Conservation (phyloP, 64 coral and sea anemone genomes). For the Pocillopora verrucosa region DNA sequence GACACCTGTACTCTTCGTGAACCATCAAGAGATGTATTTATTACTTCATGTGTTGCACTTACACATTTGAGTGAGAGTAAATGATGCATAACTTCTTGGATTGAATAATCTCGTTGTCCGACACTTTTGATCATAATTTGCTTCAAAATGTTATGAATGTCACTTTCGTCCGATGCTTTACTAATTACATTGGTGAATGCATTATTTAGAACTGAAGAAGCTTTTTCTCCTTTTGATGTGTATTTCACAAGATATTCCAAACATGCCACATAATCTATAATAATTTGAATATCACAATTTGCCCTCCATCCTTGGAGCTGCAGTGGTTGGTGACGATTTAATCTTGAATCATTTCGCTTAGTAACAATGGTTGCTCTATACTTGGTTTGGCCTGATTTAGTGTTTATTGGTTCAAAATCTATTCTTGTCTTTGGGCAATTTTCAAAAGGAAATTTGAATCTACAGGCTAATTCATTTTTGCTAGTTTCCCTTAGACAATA, state of each 20-base stretch:
- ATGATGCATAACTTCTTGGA: constrained; percentile 38
- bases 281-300: constrained; percentile 55
- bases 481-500: background rate
- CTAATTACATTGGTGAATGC: constrained; percentile 20
- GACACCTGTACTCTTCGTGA: constrained; percentile 3
- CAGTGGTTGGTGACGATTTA: constrained; percentile 40
- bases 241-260: no score
- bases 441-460: constrained; percentile 24
- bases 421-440: background rate
- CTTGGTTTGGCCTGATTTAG: background rate
- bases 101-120: constrained; percentile 7
- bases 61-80: constrained; percentile 38
- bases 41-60: constrained; percentile 16
- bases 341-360: constrained; percentile 49
- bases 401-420: constrained; percentile 18
- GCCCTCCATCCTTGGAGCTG: constrained; percentile 51
- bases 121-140: background rate
- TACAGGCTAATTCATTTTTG: background rate
- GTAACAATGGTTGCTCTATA: constrained; percentile 38
- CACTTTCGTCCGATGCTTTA: background rate
- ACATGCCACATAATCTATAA: constrained; percentile 32
- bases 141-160: background rate
- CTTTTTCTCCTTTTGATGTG: constrained; percentile 32
- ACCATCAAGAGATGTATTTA: constrained; percentile 48
- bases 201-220: constrained; percentile 25